Base-by-base conservation (phyloP, 1,140 invertebrate genomes). In the Ceratosolen solmsi region DNA sequence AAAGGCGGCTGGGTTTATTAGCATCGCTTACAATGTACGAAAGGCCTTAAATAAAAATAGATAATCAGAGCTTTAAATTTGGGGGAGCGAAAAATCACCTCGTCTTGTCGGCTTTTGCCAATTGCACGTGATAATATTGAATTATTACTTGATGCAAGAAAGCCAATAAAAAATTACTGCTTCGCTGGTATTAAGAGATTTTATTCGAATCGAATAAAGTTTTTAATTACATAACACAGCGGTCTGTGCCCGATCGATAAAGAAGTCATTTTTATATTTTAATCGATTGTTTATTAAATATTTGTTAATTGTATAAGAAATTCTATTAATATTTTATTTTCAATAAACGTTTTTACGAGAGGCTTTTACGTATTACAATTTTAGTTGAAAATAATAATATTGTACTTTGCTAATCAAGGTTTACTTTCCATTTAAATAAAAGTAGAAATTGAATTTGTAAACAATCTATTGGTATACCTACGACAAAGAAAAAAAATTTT, bases 191-290 rank as follows among this genome's bases (percentile, higher is more conserved):
- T 20, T 15, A 20, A 38, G 0, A 68, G 20, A 68, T 36, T 68
- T 38, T 68, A 68, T 68, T 68, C 22, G 33, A 68, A n/a, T 68
- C 33, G 33, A 68, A 68, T 68, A 38, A 38, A 68, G 33, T 68
- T 68, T 68, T 38, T 68, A 65, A 68, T 38, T 68, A 38, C 33
- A 17, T n/a, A 38, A 38, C 58, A n/a, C 13, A 36, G 1, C 9
- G 20, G 20, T 17, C 5, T 33, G 33, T 22, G 20, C 63, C n/a
- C 15, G 8, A 68, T 38, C 33, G 33, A 65, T 65, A 65, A 65
- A 22, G 11, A 0, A 63, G 27, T 30, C 7, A 63, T 63, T 63
- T 63, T 63, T 58, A 58, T 58, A 58, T 58, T 17, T 58, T 58
- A 58, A 58, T 58, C 2, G 54, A 30, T 60, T 60, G n/a, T 60